phyloP scores from a whole-genome alignment of 2,888 invertebrate genomes.

The Octonoba sinensis region DNA sequence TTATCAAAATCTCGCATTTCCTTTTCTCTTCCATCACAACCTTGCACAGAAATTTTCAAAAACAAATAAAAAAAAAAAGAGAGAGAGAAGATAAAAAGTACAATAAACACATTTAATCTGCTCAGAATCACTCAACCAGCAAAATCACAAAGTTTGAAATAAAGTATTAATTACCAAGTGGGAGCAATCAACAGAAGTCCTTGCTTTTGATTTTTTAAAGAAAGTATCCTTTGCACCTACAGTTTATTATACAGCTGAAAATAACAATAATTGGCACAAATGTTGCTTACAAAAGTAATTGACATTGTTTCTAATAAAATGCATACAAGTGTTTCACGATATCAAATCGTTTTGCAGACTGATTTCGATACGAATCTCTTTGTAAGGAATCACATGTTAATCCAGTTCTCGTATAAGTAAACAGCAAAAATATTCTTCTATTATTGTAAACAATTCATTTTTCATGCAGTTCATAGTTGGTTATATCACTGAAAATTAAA shows the following conservation, averaged over 20 bases:
- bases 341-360: constrained; percentile 14
- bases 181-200: not conserved
- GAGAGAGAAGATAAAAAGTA: not conserved
- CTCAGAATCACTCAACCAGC: not conserved
- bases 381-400: too few species aligned
- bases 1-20: too few species aligned
- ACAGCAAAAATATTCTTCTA: not conserved
- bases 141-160: constrained; percentile 4
- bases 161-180: not conserved
- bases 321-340: constrained; percentile 8
- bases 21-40: too few species aligned
- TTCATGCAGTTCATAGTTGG: not conserved
- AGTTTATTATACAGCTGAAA: constrained; percentile 35
- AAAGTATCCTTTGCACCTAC: constrained; percentile 21
- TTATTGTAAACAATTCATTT: too few species aligned
- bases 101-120: not conserved
- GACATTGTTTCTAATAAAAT: constrained; percentile 32
- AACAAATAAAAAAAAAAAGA: not conserved
- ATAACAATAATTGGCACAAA: constrained; percentile 56
- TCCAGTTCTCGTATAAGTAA: too few species aligned
- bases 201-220: not conserved
- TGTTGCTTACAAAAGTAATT: constrained; percentile 43
- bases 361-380: not conserved
- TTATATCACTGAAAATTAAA: not conserved
- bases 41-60: constrained; percentile 18